Percentiles rank a stretch among this genome's conserved stretches.
These are phyloP conservation scores for Brachyistius frenatus DNA, from an alignment of 2,113 vertebrate species.

Conservation along the genomic window DNA sequence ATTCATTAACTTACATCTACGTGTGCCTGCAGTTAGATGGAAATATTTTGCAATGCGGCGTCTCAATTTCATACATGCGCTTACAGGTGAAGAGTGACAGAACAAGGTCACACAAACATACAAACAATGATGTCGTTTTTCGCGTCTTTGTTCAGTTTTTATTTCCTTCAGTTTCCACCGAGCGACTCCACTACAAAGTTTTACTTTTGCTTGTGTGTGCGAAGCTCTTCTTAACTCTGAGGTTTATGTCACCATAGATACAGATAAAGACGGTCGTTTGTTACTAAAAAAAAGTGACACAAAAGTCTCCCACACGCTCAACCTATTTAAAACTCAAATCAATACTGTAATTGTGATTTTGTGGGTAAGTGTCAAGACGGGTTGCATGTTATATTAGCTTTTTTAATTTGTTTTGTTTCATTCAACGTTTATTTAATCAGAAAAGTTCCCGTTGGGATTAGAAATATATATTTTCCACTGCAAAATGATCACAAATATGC, in stretches of 20 bases:
- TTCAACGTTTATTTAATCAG: no score
- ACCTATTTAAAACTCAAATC: constrained; percentile 46
- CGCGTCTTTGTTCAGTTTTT: background rate
- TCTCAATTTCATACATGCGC: background rate
- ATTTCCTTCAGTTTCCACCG: constrained; percentile 6
- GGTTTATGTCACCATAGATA: constrained; percentile 83
- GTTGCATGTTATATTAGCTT: constrained; percentile 8
- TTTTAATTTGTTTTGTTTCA: no score
- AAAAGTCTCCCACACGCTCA: constrained; percentile 52
- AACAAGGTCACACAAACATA: background rate
- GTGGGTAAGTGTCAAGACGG: background rate
- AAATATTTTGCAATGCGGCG: constrained; percentile 4
- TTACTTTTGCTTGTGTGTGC: constrained; percentile 14
- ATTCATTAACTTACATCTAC: constrained; percentile 27
- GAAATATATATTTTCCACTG: no score
- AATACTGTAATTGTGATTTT: constrained; percentile 17
- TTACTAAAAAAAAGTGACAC: constrained; percentile 64
- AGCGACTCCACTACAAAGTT: constrained; percentile 10
- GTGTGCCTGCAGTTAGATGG: constrained; percentile 8
- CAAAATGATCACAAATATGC: no score
- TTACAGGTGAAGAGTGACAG: constrained; percentile 4
- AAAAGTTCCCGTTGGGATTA: no score
- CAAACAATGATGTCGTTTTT: constrained; percentile 25
- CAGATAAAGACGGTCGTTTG: constrained; percentile 69
- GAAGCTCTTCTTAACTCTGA: constrained; percentile 64